phyloP scores from a whole-genome alignment of 2,888 invertebrate species.

The Gortyna flavago region DNA sequence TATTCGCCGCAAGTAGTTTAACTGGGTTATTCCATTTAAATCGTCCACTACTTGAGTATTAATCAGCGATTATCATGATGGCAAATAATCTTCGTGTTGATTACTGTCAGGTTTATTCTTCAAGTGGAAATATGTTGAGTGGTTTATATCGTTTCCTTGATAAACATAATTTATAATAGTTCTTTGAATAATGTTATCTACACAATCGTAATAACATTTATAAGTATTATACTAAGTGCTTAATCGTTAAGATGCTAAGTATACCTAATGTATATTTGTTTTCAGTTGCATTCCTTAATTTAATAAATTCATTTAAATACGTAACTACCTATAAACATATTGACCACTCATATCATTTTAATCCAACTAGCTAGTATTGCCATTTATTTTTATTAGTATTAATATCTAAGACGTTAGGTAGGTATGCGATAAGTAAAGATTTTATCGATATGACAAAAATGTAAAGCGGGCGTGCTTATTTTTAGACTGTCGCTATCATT shows the following conservation, averaged over 20 bases:
- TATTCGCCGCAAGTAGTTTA: slow-evolving; percentile 79
- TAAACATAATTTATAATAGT: slow-evolving; percentile 67
- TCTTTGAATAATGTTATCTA: slow-evolving; percentile 65
- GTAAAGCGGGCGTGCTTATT: not conserved
- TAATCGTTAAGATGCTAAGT: slow-evolving; percentile 14
- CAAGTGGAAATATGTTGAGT: slow-evolving; percentile 81
- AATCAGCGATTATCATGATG: slow-evolving; percentile 86
- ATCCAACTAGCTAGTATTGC: not conserved
- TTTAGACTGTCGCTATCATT: slow-evolving; percentile 10
- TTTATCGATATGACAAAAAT: slow-evolving; percentile 32
- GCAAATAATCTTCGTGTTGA: slow-evolving; percentile 82
- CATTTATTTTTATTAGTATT: slow-evolving; percentile 18
- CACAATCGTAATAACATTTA: slow-evolving; percentile 46
- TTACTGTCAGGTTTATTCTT: slow-evolving; percentile 81
- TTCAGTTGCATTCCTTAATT: not conserved
- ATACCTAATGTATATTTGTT: not conserved
- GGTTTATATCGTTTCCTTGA: slow-evolving; percentile 75
- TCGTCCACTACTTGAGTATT: slow-evolving; percentile 83
- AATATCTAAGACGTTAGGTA: slow-evolving; percentile 26
- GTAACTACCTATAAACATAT: not conserved
- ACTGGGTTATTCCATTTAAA: slow-evolving; percentile 88
- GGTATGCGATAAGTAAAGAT: slow-evolving; percentile 33
- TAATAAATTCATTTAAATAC: not conserved
- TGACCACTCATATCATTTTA: not conserved
- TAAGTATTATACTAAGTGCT: slow-evolving; percentile 36